Conservation (phyloP, 1,140 invertebrate species). For the Himalopsyche phryganea region DNA sequence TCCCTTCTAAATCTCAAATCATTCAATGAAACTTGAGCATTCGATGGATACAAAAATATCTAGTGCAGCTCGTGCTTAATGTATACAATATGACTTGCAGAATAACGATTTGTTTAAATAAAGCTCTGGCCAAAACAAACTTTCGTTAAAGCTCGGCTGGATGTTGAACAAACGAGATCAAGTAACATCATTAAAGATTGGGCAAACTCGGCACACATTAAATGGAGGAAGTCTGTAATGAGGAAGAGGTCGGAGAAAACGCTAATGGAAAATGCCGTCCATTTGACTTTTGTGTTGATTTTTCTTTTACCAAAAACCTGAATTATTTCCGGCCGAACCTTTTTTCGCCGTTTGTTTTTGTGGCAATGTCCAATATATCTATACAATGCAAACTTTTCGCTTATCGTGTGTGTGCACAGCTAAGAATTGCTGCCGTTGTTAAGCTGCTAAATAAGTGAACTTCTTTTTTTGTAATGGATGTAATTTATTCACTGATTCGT, state of each 20-base stretch:
- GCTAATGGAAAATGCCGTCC: slow-evolving; percentile 1
- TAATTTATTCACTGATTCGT: too few relatives aligned
- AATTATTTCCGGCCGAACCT: not conserved
- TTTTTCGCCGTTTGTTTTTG: not conserved
- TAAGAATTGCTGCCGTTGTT: too few relatives aligned
- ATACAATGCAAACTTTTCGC: too few relatives aligned
- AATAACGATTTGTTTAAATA: too few relatives aligned
- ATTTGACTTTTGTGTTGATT: slow-evolving; percentile 1
- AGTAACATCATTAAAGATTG: not conserved
- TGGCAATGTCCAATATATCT: not conserved
- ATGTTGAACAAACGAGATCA: not conserved
- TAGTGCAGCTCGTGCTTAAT: too few relatives aligned
- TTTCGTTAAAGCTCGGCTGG: not conserved
- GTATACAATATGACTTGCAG: too few relatives aligned
- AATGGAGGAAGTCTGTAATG: not conserved
- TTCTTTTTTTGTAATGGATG: too few relatives aligned
- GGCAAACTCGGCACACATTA: not conserved
- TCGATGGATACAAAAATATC: too few relatives aligned
- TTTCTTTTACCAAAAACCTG: not conserved
- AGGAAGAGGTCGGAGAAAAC: not conserved
- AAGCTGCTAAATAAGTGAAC: too few relatives aligned
- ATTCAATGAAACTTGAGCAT: too few relatives aligned
- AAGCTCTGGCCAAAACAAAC: not conserved
- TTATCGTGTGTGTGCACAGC: too few relatives aligned
- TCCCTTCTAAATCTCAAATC: too few relatives aligned